phyloP scores from a whole-genome alignment of 2,888 invertebrate genomes.

The Cephus spinipes region DNA sequence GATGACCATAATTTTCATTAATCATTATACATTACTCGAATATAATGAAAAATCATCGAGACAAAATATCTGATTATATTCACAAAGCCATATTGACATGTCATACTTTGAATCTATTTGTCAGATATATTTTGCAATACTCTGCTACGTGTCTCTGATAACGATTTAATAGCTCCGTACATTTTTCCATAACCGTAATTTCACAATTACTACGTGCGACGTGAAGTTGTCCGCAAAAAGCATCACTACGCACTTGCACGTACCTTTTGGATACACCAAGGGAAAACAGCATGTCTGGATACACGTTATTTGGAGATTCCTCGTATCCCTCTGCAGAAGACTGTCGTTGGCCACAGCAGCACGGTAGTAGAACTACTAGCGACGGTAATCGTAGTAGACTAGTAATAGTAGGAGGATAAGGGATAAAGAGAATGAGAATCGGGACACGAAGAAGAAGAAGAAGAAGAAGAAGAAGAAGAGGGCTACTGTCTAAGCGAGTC shows the following conservation, averaged over 20 bases:
- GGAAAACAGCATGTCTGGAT: not conserved
- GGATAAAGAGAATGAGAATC: conserved; percentile 14
- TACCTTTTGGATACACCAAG: not conserved
- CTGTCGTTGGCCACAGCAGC: not conserved
- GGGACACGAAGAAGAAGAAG: conserved; percentile 7
- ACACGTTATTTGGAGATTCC: not conserved
- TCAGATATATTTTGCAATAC: not conserved
- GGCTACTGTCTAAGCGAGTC: conserved; percentile 45
- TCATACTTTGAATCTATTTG: not conserved
- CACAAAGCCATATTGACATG: not conserved
- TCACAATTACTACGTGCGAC: not conserved
- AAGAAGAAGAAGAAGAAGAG: conserved; percentile 13
- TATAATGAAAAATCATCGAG: not conserved
- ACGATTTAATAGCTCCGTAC: not conserved
- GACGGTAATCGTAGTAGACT: not conserved
- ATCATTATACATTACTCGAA: not conserved
- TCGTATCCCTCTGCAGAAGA: not conserved
- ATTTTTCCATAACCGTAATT: not conserved
- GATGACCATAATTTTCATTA: not conserved
- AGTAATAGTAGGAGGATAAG: not conserved
- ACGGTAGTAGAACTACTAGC: not conserved
- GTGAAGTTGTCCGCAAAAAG: not conserved
- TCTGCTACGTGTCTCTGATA: not conserved
- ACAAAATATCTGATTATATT: not conserved
- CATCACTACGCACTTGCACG: not conserved